Conservation (phyloP, 1,140 invertebrate genomes). For the Psilanteris sp. region DNA sequence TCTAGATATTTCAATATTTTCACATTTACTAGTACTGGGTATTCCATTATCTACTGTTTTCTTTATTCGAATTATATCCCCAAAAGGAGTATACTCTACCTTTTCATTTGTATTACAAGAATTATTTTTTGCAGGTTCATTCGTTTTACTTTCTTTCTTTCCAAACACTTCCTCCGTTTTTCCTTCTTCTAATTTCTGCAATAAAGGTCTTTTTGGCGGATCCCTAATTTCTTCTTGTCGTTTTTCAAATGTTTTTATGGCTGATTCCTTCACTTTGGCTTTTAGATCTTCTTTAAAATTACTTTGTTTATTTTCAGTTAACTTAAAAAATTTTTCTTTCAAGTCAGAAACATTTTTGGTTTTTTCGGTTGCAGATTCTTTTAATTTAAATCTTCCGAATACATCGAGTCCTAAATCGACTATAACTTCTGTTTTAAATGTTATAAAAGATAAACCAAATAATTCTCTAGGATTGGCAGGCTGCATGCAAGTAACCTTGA, state of each 20-base stretch:
- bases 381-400: conserved; percentile 75
- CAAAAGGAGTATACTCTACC: conserved; percentile 33
- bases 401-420: conserved; percentile 72
- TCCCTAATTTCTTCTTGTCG: conserved; percentile 64
- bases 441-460: conserved; percentile 73
- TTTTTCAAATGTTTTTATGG: conserved; percentile 65
- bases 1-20: neutral
- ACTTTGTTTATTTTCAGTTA: conserved; percentile 57
- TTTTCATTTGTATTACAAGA: neutral
- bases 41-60: neutral
- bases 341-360: conserved; percentile 60
- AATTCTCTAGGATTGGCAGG: conserved; percentile 73
- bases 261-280: conserved; percentile 64
- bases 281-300: conserved; percentile 69
- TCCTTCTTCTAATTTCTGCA: conserved; percentile 70
- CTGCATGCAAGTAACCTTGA: conserved; percentile 77
- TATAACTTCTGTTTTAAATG: conserved; percentile 71
- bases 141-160: conserved; percentile 13
- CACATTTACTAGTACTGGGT: neutral
- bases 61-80: too few species aligned
- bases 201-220: conserved; percentile 65
- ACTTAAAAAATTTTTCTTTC: conserved; percentile 69
- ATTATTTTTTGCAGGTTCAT: too few species aligned
- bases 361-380: conserved; percentile 55
- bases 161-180: conserved; percentile 67